Base-by-base conservation (phyloP, 2,797 vertebrate species). In the Erithacus rubecula region DNA sequence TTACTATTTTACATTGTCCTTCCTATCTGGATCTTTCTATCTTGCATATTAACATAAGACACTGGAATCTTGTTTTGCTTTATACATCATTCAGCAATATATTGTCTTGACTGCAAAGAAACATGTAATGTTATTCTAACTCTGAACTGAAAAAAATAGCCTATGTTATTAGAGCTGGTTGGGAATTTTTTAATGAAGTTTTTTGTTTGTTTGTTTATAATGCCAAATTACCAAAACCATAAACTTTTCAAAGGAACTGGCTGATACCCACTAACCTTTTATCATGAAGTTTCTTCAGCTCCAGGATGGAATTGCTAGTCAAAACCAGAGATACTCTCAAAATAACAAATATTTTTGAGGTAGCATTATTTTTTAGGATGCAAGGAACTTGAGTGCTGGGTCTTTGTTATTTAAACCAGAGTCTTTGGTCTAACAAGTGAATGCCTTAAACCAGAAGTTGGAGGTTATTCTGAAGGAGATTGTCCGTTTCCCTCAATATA, bases 131-230 rank as follows among this genome's bases (percentile, higher is more conserved):
- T 83, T 89, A 55, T 62, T 85, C 87, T 71, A 93, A 87, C 51
- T 77, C 71, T 87, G 79, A 89, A 78, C 59, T 68, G 75, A 68
- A 95, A 77, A 83, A 75, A 89, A 71, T 46, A 65, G 8, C 27
- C 0, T 82, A 69, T 92, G 87, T 95, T 91, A 44, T 59, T 93
- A 95, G 95, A 96, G 95, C 94, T 96, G 96, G 95, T 88, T 96
- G 94, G 96, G 95, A 96, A 94, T 71, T 53, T 80, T 82, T 93
- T 85, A 3, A 58, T 49, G 6, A 67, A 52, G 14, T 43, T 52
- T 24, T 37, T 55, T 74, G 46, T 46, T 47, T 36, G 52, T 22
- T 68, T 78, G 9, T 67, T 85, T 83, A 34, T 32, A 52, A 79
- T 88, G 59, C 30, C 63, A 76, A 86, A 90, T 81, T 75, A 67